These are phyloP conservation scores for Triplophysa siluroides DNA, from an alignment of 2,113 vertebrate genomes.

Conservation along the genomic window DNA sequence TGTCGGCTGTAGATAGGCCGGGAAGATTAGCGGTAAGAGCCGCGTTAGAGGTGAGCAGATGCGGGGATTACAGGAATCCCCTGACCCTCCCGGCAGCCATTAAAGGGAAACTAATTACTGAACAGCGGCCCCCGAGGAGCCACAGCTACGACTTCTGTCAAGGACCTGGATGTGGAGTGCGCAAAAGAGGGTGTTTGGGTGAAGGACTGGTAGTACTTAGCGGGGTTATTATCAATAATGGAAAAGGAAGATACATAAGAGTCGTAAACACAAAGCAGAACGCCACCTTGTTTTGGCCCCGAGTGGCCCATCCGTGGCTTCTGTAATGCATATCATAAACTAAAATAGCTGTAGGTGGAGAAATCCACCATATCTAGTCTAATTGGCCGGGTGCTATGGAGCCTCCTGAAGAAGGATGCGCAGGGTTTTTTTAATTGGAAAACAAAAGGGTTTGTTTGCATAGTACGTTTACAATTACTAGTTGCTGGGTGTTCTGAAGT, in stretches of 20 bases:
- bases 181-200: constrained; percentile 16
- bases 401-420: neutral
- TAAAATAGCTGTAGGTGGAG: neutral
- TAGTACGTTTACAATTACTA: neutral
- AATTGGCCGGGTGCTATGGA: neutral
- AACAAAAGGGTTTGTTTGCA: neutral
- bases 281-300: neutral
- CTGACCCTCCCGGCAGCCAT: constrained; percentile 70
- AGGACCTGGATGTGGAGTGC: neutral
- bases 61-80: constrained; percentile 75
- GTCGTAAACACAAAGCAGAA: constrained; percentile 1
- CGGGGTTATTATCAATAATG: constrained; percentile 27
- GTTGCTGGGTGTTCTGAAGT: neutral
- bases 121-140: constrained; percentile 64
- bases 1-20: constrained; percentile 62
- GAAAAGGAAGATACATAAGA: neutral
- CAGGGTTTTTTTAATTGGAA: neutral
- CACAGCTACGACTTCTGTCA: constrained; percentile 45
- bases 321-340: neutral
- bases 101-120: constrained; percentile 76
- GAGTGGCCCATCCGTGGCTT: neutral
- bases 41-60: constrained; percentile 69
- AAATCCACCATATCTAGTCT: neutral
- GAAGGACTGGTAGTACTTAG: constrained; percentile 5
- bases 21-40: constrained; percentile 71